phyloP scores from a whole-genome alignment of 2,888 invertebrate species.

The Hyppa rectilinea region DNA sequence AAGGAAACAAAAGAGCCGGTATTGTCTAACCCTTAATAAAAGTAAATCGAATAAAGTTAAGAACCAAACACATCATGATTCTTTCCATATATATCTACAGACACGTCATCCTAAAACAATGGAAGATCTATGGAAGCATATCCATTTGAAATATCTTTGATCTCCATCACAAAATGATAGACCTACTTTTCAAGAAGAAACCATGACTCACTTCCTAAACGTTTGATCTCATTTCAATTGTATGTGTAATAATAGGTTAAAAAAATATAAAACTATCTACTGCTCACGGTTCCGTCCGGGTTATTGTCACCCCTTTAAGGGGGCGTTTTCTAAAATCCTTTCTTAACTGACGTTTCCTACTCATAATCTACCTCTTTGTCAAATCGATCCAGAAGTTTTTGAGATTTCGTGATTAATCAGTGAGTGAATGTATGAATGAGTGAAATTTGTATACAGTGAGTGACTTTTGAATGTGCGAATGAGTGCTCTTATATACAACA shows the following conservation, averaged over 20 bases:
- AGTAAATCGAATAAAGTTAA: constrained; percentile 4
- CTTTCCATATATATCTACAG: neutral
- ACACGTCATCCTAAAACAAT: constrained; percentile 27
- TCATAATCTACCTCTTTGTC: too few species aligned
- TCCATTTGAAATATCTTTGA: constrained; percentile 42
- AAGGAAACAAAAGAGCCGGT: neutral
- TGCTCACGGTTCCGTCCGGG: too few species aligned
- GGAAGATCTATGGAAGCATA: constrained; percentile 26
- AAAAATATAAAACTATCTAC: too few species aligned
- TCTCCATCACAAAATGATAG: constrained; percentile 35
- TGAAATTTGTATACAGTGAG: too few species aligned
- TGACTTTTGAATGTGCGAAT: too few species aligned
- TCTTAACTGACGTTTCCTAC: too few species aligned
- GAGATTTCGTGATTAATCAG: too few species aligned
- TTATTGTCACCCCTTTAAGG: too few species aligned
- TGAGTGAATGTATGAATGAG: too few species aligned
- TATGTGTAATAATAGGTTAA: constrained; percentile 19
- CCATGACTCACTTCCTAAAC: constrained; percentile 32
- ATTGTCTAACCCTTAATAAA: neutral
- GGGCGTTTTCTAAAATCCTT: too few species aligned
- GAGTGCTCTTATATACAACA: too few species aligned
- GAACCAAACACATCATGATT: neutral
- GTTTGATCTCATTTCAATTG: constrained; percentile 49
- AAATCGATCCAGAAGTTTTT: too few species aligned
- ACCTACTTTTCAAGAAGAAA: constrained; percentile 8